These are phyloP conservation scores for Horisme vitalbata DNA, from an alignment of 2,888 invertebrate species.

Conservation along the genomic window DNA sequence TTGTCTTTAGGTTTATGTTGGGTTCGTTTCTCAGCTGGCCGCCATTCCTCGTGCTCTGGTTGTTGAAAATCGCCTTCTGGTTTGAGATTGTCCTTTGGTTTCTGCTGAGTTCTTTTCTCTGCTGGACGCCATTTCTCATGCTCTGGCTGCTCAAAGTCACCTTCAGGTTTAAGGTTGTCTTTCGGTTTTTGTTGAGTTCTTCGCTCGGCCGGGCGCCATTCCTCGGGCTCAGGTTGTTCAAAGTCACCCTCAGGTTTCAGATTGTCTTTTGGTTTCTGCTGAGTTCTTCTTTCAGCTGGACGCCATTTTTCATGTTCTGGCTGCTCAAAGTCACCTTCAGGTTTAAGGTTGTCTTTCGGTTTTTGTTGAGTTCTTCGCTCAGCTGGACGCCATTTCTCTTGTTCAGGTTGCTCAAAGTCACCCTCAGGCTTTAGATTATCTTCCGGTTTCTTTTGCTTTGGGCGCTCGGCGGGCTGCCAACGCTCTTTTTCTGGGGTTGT, in stretches of 20 bases:
- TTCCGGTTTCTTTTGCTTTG: conserved; percentile 64
- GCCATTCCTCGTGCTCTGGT: conserved; percentile 64
- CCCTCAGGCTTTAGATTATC: conserved; percentile 45
- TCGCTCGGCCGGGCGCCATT: conserved; percentile 71
- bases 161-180: conserved; percentile 82
- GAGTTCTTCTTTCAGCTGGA: conserved; percentile 75
- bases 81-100: conserved; percentile 68
- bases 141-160: conserved; percentile 72
- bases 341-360: conserved; percentile 79
- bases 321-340: conserved; percentile 80
- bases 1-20: conserved; percentile 79
- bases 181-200: conserved; percentile 61
- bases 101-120: conserved; percentile 66
- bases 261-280: conserved; percentile 60
- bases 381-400: conserved; percentile 70
- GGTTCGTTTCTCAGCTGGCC: conserved; percentile 58
- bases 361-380: conserved; percentile 63
- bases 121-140: conserved; percentile 53
- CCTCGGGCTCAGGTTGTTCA: conserved; percentile 66
- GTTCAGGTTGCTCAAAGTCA: conserved; percentile 70
- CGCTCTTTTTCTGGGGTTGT: conserved; percentile 50
- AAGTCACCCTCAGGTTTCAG: conserved; percentile 52
- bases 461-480: conserved; percentile 72
- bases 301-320: conserved; percentile 53
- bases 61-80: conserved; percentile 83